These are phyloP conservation scores for Sus scrofa DNA, from an alignment of 2,113 vertebrate genomes.

Conservation along the genomic window T2T-Sscrofa CM000829.6:39428501-39429000, in stretches of 20 bases:
- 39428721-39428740: conserved; percentile 31
- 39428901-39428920: not conserved
- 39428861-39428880: not conserved
- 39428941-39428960: conserved; percentile 30
- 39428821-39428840: not conserved
- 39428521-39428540: not conserved
- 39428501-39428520: not conserved
- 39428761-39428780: conserved; percentile 29
- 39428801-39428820: conserved; percentile 7
- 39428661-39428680: not conserved
- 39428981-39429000: not conserved
- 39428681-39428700: not conserved
- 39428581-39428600: not conserved
- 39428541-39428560: not conserved
- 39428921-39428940: conserved; percentile 6
- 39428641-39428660: conserved; percentile 50
- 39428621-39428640: not conserved
- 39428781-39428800: not conserved
- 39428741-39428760: not conserved
- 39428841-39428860: not conserved
- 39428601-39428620: not conserved
- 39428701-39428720: conserved; percentile 8
- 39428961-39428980: not conserved
- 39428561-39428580: not conserved
- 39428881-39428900: conserved; percentile 17